Conservation (phyloP, 1,140 invertebrate species). For the Oncopodura yosiiana region DNA sequence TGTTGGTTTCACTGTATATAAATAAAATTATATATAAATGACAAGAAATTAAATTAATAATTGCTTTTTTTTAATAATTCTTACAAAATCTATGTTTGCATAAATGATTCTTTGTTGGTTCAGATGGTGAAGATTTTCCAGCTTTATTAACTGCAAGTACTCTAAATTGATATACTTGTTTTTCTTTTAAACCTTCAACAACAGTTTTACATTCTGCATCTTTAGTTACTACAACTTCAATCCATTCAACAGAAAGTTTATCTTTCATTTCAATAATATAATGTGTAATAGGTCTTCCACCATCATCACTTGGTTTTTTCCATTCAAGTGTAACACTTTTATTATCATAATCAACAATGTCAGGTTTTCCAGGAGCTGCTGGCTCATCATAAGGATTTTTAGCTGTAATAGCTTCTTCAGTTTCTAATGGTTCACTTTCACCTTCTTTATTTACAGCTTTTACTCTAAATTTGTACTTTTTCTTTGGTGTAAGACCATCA, state of each 20-base stretch:
- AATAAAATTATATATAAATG: constrained; percentile 32
- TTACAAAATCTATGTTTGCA: constrained; percentile 88
- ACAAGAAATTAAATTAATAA: constrained; percentile 1
- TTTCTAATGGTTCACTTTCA: constrained; percentile 88
- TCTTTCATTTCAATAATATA: constrained; percentile 85
- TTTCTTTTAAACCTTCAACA: constrained; percentile 82
- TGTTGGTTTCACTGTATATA: constrained; percentile 66
- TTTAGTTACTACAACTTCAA: constrained; percentile 69
- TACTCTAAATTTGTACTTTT: constrained; percentile 97
- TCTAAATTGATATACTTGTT: constrained; percentile 85
- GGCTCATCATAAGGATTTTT: constrained; percentile 95
- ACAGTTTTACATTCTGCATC: constrained; percentile 65
- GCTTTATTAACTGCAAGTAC: constrained; percentile 87
- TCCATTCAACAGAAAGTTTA: constrained; percentile 81
- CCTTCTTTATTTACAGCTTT: constrained; percentile 98
- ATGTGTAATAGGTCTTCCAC: constrained; percentile 73
- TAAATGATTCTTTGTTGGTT: constrained; percentile 80
- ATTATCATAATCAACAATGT: constrained; percentile 88
- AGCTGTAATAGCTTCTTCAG: constrained; percentile 73
- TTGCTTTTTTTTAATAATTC: constrained; percentile 39
- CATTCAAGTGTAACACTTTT: constrained; percentile 80
- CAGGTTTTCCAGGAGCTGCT: constrained; percentile 76
- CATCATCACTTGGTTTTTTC: constrained; percentile 62
- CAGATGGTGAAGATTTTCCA: constrained; percentile 72
- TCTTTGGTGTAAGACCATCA: constrained; percentile 87